phyloP scores from a whole-genome alignment of 2,113 vertebrate species.

The Spizaetus ornatus region DNA sequence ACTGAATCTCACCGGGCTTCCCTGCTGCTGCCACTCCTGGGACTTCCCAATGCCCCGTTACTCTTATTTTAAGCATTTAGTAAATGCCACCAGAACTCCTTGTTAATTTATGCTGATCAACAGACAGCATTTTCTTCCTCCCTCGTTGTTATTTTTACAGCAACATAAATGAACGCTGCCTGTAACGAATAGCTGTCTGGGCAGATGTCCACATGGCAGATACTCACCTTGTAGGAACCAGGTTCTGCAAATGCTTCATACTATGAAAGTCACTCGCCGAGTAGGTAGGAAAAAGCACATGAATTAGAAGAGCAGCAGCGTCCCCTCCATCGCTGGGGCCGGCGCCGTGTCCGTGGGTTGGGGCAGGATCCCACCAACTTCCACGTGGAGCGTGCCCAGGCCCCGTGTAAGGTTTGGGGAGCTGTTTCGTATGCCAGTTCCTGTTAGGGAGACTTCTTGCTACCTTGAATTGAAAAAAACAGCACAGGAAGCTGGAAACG shows the following conservation, averaged over 20 bases:
- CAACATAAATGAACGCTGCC: neutral
- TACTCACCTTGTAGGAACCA: neutral
- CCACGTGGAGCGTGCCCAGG: rapidly evolving
- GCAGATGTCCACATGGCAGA: neutral
- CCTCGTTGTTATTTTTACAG: neutral
- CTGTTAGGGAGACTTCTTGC: neutral
- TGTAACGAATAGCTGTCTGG: neutral
- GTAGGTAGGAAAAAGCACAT: neutral
- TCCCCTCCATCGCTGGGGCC: neutral
- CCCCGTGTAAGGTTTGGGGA: neutral
- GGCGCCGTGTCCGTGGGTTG: neutral
- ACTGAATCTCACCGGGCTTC: neutral
- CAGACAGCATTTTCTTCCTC: neutral
- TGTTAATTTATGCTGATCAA: neutral
- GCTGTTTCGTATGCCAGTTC: neutral
- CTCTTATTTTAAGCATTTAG: neutral
- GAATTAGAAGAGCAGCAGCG: neutral
- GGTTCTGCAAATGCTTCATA: neutral
- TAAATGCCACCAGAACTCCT: neutral
- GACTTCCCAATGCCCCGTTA: neutral
- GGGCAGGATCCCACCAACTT: neutral
- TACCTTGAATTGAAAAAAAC: neutral
- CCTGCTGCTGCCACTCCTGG: neutral
- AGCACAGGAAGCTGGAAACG: neutral
- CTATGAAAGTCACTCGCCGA: neutral